Evolutionary conservation across 2,888 invertebrate genomes (phyloP).

Genomic region (Caradrina clavipalpis): DNA sequence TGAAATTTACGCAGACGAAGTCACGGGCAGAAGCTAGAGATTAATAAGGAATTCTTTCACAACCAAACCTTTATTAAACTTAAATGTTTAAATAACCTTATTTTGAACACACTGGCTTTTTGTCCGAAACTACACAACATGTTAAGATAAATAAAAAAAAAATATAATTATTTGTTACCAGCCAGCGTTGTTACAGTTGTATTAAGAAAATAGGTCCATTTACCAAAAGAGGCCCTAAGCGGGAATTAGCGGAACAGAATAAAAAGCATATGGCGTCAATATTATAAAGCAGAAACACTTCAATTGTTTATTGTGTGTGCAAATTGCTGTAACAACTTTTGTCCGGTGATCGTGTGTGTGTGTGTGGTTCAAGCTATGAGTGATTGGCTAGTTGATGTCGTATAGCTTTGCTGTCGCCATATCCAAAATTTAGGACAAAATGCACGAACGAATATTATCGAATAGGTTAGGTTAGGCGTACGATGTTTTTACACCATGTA

Average conservation of each 20-base stretch:
- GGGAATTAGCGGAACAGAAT: slow-evolving; percentile 75
- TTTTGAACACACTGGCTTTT: neutral
- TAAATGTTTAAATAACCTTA: neutral
- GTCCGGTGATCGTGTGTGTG: slow-evolving; percentile 60
- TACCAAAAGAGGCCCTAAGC: slow-evolving; percentile 69
- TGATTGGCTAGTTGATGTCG: slow-evolving; percentile 1
- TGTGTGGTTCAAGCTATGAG: neutral
- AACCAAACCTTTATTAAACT: no score
- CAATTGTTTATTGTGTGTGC: slow-evolving; percentile 80
- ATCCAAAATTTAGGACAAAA: no score
- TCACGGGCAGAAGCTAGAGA: neutral
- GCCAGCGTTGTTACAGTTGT: slow-evolving; percentile 21
- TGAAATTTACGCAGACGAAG: no score
- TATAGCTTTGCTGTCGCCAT: neutral
- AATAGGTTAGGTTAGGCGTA: no score
- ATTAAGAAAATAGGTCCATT: slow-evolving; percentile 55
- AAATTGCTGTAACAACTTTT: slow-evolving; percentile 81
- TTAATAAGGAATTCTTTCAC: neutral
- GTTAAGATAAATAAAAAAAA: neutral
- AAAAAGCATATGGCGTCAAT: slow-evolving; percentile 81
- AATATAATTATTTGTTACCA: neutral
- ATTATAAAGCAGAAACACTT: slow-evolving; percentile 69
- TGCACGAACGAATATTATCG: no score
- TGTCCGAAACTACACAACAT: slow-evolving; percentile 11
- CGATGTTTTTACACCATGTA: no score